Percentiles rank a stretch among this genome's conserved stretches.
Conservation (phyloP, 92 coral and sea anemone genomes). For the Pocillopora grandis region DNA sequence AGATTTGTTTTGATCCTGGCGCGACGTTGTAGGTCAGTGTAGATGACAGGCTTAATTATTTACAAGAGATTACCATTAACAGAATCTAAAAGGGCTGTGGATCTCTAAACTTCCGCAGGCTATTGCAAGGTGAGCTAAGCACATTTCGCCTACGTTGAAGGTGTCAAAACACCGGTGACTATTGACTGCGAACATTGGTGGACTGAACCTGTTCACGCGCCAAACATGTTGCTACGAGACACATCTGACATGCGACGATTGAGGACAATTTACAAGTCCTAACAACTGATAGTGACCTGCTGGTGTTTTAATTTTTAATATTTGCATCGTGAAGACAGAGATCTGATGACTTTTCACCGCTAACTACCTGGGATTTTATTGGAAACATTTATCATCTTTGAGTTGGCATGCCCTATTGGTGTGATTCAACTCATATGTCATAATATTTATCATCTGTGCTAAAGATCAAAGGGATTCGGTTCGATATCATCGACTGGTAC, state of each 20-base stretch:
- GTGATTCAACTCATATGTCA: background rate
- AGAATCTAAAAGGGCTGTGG: background rate
- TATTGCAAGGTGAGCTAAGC: constrained; percentile 6
- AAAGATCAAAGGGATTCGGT: constrained; percentile 7
- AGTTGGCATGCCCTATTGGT: constrained; percentile 7
- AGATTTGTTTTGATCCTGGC: background rate
- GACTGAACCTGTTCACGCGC: background rate
- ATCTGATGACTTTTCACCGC: background rate
- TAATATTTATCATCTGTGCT: background rate
- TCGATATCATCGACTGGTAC: constrained; percentile 4
- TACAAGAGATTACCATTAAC: constrained; percentile 1
- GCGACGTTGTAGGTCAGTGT: background rate
- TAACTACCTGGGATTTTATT: background rate
- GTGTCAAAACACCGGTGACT: constrained; percentile 21
- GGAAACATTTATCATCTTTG: background rate
- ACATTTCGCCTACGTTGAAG: background rate
- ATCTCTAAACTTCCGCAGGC: background rate
- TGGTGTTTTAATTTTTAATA: background rate
- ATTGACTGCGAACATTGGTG: background rate
- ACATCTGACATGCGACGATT: background rate
- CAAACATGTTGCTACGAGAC: constrained; percentile 35
- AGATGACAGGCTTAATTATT: background rate
- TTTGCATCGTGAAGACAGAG: background rate
- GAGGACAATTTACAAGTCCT: background rate
- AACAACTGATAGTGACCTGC: background rate